A percentile compares a stretch with the other conserved stretches of the same genome.
Conservation (phyloP, 1,140 invertebrate species). For the Procambarus clarkii region DNA sequence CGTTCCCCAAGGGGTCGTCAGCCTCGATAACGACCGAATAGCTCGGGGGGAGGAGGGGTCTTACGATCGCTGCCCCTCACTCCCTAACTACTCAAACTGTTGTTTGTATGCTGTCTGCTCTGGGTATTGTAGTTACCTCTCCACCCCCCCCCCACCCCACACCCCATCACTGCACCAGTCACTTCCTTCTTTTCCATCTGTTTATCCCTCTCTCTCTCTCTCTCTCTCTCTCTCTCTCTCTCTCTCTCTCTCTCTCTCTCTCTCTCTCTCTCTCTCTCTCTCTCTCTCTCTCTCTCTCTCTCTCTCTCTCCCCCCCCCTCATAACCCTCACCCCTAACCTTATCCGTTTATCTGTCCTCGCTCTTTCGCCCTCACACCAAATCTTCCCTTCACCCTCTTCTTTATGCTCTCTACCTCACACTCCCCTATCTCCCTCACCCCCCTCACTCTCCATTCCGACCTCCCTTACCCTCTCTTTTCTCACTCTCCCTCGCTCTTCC, state of each 20-base stretch:
- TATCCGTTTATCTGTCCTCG: not conserved
- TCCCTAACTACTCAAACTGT: not conserved
- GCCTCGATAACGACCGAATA: slow-evolving; percentile 38
- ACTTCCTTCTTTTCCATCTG: too few species aligned
- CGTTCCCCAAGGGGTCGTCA: slow-evolving; percentile 45
- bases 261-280: not conserved
- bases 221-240: not conserved
- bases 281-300: not conserved
- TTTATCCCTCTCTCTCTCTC: not conserved
- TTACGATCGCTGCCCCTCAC: not conserved
- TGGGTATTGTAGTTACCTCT: too few species aligned
- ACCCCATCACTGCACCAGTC: too few species aligned
- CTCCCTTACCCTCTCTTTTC: not conserved
- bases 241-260: not conserved
- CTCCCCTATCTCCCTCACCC: not conserved
- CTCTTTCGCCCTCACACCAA: not conserved
- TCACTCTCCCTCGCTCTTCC: not conserved
- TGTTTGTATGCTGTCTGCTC: too few species aligned
- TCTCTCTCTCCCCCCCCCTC: not conserved
- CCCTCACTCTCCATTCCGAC: not conserved
- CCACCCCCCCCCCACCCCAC: too few species aligned
- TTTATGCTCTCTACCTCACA: not conserved
- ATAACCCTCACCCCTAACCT: not conserved
- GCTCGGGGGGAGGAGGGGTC: not conserved
- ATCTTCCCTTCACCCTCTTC: not conserved